A percentile compares a stretch with the other conserved stretches of the same genome.
These are phyloP conservation scores for Drosophila meridiana DNA, from an alignment of 2,888 invertebrate species.

Conservation along the genomic window DNA sequence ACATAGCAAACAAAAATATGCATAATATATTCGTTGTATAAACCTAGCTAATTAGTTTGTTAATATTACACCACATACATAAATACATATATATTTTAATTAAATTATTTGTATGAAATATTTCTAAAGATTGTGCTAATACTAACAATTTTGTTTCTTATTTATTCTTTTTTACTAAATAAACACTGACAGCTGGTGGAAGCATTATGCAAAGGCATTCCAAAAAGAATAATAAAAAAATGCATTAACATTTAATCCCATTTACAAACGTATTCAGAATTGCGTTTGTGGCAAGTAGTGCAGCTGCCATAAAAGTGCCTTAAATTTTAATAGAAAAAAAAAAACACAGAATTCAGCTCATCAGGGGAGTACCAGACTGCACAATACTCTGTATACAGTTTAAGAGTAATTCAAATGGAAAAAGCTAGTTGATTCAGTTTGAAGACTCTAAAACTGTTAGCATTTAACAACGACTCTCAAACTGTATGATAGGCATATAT, in stretches of 20 bases:
- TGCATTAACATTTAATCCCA: slow-evolving; percentile 62
- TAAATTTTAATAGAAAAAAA: slow-evolving; percentile 14
- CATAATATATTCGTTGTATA: slow-evolving; percentile 48
- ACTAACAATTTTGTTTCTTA: slow-evolving; percentile 18
- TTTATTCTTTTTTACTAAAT: slow-evolving; percentile 15
- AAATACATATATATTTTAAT: slow-evolving; percentile 21
- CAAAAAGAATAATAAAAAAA: not conserved
- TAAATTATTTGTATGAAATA: slow-evolving; percentile 25
- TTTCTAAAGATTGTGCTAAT: slow-evolving; percentile 32
- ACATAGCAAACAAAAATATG: slow-evolving; percentile 31
- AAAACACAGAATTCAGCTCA: no score
- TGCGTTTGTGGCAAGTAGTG: slow-evolving; percentile 33
- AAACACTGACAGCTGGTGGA: slow-evolving; percentile 37
- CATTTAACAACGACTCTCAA: not conserved
- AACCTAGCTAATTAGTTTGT: slow-evolving; percentile 53
- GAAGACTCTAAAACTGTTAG: not conserved
- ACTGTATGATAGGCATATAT: not conserved
- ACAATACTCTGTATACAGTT: not conserved
- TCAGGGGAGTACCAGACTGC: not conserved
- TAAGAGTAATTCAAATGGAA: not conserved
- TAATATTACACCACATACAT: slow-evolving; percentile 61
- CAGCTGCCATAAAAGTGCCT: slow-evolving; percentile 52
- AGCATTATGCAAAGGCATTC: slow-evolving; percentile 18
- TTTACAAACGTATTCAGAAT: slow-evolving; percentile 27
- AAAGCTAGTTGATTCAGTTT: no score